Conservation (phyloP, 2,888 invertebrate genomes). For the Drosophila dives region DNA sequence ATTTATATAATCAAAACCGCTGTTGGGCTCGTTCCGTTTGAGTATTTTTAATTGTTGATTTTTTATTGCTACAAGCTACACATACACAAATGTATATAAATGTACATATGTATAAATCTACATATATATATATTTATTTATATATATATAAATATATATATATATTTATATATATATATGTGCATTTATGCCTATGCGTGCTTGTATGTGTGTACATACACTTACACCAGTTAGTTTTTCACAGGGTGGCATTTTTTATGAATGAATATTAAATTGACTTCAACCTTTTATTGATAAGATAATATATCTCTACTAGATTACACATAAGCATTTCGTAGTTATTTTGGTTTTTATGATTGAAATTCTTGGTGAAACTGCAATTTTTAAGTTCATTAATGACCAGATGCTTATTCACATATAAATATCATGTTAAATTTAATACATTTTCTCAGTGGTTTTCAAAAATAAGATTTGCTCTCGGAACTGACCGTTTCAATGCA, state of each 20-base stretch:
- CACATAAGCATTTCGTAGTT: too few relatives aligned
- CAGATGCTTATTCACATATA: neutral
- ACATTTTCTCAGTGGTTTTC: neutral
- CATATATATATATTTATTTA: neutral
- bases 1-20: conserved; percentile 73
- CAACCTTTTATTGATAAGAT: conserved; percentile 18
- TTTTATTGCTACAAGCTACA: conserved; percentile 42
- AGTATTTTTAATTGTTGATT: conserved; percentile 57
- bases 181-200: neutral
- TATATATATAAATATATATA: too few relatives aligned
- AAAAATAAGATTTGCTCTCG: neutral
- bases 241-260: conserved; percentile 19
- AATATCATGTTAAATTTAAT: neutral
- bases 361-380: neutral
- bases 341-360: neutral
- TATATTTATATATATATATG: neutral
- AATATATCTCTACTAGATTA: conserved; percentile 4
- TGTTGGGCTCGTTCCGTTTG: conserved; percentile 62
- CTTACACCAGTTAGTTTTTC: neutral
- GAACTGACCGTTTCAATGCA: conserved; percentile 3
- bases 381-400: neutral
- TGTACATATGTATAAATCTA: neutral
- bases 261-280: conserved; percentile 21
- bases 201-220: neutral
- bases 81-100: conserved; percentile 1